These are phyloP conservation scores for Chaetodon trifasciatus DNA, from an alignment of 2,797 vertebrate species.

Conservation along the genomic window DNA sequence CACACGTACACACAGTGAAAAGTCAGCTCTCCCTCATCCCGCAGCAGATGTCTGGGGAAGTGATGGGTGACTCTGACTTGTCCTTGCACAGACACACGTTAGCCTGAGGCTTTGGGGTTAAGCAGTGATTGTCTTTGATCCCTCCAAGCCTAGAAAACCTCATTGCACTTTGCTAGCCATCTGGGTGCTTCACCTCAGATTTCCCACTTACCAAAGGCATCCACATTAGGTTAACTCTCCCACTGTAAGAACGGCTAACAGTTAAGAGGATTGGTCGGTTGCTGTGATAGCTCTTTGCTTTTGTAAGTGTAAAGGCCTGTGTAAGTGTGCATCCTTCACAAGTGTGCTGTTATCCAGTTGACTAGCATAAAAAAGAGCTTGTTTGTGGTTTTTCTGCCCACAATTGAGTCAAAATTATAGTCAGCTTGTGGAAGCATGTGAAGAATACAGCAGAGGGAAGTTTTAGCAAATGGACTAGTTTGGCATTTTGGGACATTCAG, in stretches of 20 bases:
- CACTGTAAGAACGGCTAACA: constrained; percentile 39
- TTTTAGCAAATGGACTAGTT: neutral
- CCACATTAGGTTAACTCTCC: constrained; percentile 45
- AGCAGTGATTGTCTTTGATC: constrained; percentile 75
- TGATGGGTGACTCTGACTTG: constrained; percentile 43
- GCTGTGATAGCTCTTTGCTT: constrained; percentile 54
- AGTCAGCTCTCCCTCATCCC: constrained; percentile 38
- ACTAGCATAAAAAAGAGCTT: constrained; percentile 7
- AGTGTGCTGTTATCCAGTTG: constrained; percentile 13
- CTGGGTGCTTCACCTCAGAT: constrained; percentile 66
- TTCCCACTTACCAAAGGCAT: constrained; percentile 32
- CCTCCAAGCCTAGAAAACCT: constrained; percentile 62
- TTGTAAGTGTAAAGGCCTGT: constrained; percentile 18
- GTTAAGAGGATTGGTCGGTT: constrained; percentile 59
- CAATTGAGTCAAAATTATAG: neutral
- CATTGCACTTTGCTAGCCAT: constrained; percentile 68
- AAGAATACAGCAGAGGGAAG: constrained; percentile 2
- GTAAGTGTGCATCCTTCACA: constrained; percentile 8
- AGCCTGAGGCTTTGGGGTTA: constrained; percentile 63
- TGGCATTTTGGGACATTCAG: neutral
- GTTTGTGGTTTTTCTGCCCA: constrained; percentile 25
- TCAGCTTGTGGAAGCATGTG: constrained; percentile 1
- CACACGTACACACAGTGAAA: constrained; percentile 43
- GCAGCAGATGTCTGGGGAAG: constrained; percentile 57
- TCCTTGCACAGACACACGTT: constrained; percentile 27